These are phyloP conservation scores for Gymnodraco acuticeps DNA, from an alignment of 2,797 vertebrate genomes.

Conservation along the genomic window DNA sequence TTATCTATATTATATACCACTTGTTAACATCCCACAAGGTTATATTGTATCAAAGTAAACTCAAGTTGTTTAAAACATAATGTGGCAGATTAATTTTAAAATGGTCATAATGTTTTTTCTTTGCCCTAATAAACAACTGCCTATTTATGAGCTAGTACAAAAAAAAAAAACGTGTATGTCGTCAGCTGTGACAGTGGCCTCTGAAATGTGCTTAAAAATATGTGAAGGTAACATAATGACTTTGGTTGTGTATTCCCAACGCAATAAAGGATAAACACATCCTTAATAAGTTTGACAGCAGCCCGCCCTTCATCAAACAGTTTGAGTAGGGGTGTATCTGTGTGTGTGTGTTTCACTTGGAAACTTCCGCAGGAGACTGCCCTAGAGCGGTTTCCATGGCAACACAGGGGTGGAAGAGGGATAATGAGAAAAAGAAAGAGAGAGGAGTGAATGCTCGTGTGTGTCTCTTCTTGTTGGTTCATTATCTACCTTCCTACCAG, in stretches of 20 bases:
- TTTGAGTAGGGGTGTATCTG: constrained; percentile 42
- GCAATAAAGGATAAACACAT: constrained; percentile 68
- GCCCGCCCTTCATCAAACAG: constrained; percentile 63
- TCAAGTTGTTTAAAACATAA: neutral
- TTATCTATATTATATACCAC: neutral
- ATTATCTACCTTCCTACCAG: constrained; percentile 73
- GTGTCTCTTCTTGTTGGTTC: constrained; percentile 65
- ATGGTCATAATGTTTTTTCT: constrained; percentile 2
- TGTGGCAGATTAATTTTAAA: constrained; percentile 13
- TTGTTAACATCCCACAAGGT: constrained; percentile 4
- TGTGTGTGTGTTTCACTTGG: constrained; percentile 46
- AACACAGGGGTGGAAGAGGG: constrained; percentile 68
- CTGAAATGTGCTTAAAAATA: constrained; percentile 45
- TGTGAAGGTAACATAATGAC: constrained; percentile 38
- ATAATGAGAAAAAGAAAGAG: constrained; percentile 53
- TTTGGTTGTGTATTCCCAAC: constrained; percentile 58
- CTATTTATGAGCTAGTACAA: constrained; percentile 17
- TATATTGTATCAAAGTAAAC: neutral
- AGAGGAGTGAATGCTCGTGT: constrained; percentile 39
- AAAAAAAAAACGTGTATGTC: constrained; percentile 6
- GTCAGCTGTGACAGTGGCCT: constrained; percentile 12
- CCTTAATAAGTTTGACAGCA: constrained; percentile 72
- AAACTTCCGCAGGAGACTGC: constrained; percentile 76
- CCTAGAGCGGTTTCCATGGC: constrained; percentile 76
- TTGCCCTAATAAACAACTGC: constrained; percentile 6